phyloP scores from a whole-genome alignment of 2,888 invertebrate genomes.

The Papilio demoleus region DNA sequence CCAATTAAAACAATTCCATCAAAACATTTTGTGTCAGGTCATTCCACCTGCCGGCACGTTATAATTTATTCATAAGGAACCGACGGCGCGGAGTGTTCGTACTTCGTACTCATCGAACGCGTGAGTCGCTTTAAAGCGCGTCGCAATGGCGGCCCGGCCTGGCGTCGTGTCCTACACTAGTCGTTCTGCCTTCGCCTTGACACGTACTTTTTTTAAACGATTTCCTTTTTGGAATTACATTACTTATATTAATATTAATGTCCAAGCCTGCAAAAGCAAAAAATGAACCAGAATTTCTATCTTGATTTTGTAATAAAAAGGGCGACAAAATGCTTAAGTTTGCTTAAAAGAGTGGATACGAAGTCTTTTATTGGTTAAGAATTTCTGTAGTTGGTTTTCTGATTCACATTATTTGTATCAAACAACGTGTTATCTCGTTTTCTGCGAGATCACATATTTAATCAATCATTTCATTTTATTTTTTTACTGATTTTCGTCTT shows the following conservation, averaged over 20 bases:
- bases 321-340: constrained; percentile 2
- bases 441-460: not conserved
- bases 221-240: constrained; percentile 20
- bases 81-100: constrained; percentile 54
- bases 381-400: not conserved
- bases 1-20: constrained; percentile 84
- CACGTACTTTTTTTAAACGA: constrained; percentile 20
- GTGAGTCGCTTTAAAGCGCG: constrained; percentile 48
- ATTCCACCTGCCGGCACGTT: constrained; percentile 78
- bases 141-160: constrained; percentile 46
- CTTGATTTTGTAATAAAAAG: constrained; percentile 10
- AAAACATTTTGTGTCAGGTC: constrained; percentile 83
- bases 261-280: constrained; percentile 9
- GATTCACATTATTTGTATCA: constrained; percentile 5
- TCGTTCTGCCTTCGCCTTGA: constrained; percentile 16
- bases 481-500: not conserved
- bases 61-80: constrained; percentile 81
- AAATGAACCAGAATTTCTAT: constrained; percentile 1
- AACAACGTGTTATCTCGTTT: not conserved
- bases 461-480: not conserved
- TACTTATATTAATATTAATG: constrained; percentile 20
- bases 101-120: constrained; percentile 42
- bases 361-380: constrained; percentile 7
- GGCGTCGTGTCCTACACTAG: constrained; percentile 22
- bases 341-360: constrained; percentile 13